phyloP scores from a whole-genome alignment of 1,140 invertebrate genomes.

The Drosophila sp. region DNA sequence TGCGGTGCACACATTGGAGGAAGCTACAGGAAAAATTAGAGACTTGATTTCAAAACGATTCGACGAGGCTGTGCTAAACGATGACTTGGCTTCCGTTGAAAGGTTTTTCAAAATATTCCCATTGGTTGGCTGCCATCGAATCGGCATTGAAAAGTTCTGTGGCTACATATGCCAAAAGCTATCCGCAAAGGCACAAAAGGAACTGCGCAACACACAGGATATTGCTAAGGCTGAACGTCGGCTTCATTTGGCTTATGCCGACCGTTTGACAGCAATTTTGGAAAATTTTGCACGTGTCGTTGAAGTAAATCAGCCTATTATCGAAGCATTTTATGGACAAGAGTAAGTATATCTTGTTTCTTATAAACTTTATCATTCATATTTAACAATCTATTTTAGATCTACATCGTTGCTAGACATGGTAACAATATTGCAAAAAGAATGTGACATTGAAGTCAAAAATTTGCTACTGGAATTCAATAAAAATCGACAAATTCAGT shows the following conservation, averaged over 20 bases:
- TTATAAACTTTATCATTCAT: no score
- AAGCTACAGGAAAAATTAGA: slow-evolving; percentile 89
- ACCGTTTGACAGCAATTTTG: slow-evolving; percentile 93
- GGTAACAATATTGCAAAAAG: slow-evolving; percentile 91
- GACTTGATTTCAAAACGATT: slow-evolving; percentile 92
- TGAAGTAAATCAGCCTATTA: slow-evolving; percentile 96
- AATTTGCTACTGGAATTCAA: slow-evolving; percentile 92
- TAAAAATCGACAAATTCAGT: slow-evolving; percentile 89
- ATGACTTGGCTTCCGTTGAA: slow-evolving; percentile 97
- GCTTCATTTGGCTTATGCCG: slow-evolving; percentile 91
- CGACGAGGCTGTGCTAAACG: slow-evolving; percentile 94
- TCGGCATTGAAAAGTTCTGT: slow-evolving; percentile 96
- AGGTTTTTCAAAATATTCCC: slow-evolving; percentile 99
- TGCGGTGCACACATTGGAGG: slow-evolving; percentile 92
- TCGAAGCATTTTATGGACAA: slow-evolving; percentile 96
- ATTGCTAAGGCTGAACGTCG: slow-evolving; percentile 89
- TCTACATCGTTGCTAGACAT: slow-evolving; percentile 90
- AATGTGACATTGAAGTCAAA: slow-evolving; percentile 92
- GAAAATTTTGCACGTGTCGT: slow-evolving; percentile 95
- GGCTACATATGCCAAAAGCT: slow-evolving; percentile 94
- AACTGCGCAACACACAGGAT: slow-evolving; percentile 88
- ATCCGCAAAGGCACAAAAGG: slow-evolving; percentile 90
- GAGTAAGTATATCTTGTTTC: slow-evolving; percentile 37
- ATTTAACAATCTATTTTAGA: slow-evolving; percentile 32
- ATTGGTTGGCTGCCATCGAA: slow-evolving; percentile 95